Conservation (phyloP, 2,888 invertebrate species). For the Microctonus hyperodae region DNA sequence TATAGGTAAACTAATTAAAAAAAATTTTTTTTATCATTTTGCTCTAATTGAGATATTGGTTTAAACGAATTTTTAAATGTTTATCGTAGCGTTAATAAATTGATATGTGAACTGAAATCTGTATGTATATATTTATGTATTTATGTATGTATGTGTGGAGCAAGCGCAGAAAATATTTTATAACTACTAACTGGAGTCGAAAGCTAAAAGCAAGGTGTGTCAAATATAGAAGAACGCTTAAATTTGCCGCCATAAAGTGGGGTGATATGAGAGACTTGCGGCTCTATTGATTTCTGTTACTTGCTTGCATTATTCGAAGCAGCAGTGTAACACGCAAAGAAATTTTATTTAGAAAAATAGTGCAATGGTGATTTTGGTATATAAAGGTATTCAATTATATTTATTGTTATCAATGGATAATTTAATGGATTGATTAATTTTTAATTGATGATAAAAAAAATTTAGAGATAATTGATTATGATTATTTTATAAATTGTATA, state of each 20-base stretch:
- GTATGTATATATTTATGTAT: not conserved
- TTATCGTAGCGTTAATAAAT: not conserved
- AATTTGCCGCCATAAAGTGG: conserved; percentile 46
- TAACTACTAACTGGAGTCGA: not conserved
- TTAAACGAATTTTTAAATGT: too few species aligned
- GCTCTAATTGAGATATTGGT: not conserved
- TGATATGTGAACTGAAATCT: not conserved
- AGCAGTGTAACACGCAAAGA: conserved; percentile 44
- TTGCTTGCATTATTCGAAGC: conserved; percentile 37
- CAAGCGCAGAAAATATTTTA: not conserved
- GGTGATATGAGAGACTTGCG: conserved; percentile 38
- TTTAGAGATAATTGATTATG: too few species aligned
- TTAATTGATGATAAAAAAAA: conserved; percentile 1
- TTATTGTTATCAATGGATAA: not conserved
- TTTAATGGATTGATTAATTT: not conserved
- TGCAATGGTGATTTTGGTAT: conserved; percentile 53
- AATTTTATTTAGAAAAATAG: conserved; percentile 31
- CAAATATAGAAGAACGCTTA: conserved; percentile 25
- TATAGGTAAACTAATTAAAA: not conserved
- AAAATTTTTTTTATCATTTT: not conserved
- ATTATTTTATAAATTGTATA: too few species aligned
- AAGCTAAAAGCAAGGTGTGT: conserved; percentile 22
- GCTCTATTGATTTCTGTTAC: conserved; percentile 42
- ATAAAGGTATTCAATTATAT: conserved; percentile 47
- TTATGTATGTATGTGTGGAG: not conserved